phyloP scores from a whole-genome alignment of 2,113 vertebrate genomes.

The Emberiza fucata region DNA sequence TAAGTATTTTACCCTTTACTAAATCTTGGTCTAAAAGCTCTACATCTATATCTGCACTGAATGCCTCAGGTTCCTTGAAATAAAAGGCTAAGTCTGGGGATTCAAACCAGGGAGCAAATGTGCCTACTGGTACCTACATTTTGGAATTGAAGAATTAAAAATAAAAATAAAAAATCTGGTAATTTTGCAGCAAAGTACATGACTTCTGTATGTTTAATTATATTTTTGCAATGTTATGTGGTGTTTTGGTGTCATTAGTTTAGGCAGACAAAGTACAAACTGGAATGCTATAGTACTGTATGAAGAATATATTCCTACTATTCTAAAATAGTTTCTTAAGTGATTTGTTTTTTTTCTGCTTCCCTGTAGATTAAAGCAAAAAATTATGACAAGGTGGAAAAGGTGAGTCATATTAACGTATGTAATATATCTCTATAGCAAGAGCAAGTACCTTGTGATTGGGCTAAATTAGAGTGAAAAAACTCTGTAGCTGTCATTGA shows the following conservation, averaged over 20 bases:
- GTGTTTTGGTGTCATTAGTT: not conserved
- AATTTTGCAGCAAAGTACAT: not conserved
- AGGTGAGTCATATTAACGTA: conserved; percentile 83
- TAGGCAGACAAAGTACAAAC: not conserved
- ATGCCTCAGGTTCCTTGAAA: not conserved
- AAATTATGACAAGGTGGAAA: conserved; percentile 99
- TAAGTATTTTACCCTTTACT: not conserved
- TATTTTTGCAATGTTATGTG: not conserved
- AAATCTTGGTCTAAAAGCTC: not conserved
- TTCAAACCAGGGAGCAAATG: not conserved
- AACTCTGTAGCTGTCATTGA: not conserved
- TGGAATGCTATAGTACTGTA: not conserved
- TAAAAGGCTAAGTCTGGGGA: not conserved
- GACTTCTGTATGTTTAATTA: not conserved
- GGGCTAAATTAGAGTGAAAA: not conserved
- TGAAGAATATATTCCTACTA: conserved; percentile 39
- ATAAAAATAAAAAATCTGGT: not conserved
- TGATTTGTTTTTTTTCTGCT: conserved; percentile 80
- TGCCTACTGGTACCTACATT: not conserved
- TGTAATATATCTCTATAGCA: not conserved
- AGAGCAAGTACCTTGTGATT: not conserved
- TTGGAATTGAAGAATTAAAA: not conserved
- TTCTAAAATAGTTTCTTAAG: conserved; percentile 56
- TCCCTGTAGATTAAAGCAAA: conserved; percentile 97
- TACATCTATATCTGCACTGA: not conserved